phyloP scores from a whole-genome alignment of 2,888 invertebrate species.

The Chymomyza caudatula region DNA sequence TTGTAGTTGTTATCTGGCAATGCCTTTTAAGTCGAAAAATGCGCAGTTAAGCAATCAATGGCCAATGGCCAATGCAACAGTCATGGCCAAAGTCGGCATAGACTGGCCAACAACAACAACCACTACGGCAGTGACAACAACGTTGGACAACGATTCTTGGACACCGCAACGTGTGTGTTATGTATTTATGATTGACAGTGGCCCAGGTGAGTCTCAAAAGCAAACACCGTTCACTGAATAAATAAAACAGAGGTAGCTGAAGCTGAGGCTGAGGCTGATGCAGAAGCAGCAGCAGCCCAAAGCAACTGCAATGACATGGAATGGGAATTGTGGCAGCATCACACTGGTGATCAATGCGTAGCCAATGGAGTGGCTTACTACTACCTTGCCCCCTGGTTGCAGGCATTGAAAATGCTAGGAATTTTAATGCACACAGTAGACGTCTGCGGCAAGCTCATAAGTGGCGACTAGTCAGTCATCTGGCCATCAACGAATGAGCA shows the following conservation, averaged over 20 bases:
- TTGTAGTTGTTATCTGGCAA: slow-evolving; percentile 69
- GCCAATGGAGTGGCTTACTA: not conserved
- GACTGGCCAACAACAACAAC: not conserved
- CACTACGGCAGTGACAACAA: not conserved
- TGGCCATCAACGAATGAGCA: slow-evolving; percentile 48
- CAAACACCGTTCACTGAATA: slow-evolving; percentile 67
- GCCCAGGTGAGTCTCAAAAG: slow-evolving; percentile 14
- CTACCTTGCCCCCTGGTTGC: not conserved
- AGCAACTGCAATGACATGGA: not conserved
- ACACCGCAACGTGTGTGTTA: slow-evolving; percentile 59
- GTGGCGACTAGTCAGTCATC: slow-evolving; percentile 17
- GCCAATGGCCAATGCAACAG: slow-evolving; percentile 19
- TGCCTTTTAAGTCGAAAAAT: slow-evolving; percentile 65
- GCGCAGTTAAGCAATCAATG: slow-evolving; percentile 54
- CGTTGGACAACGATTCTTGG: not conserved
- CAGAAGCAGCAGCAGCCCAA: not conserved
- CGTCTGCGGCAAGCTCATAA: slow-evolving; percentile 22
- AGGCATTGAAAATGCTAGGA: slow-evolving; percentile 47
- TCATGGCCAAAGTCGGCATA: slow-evolving; percentile 20
- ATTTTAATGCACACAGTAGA: slow-evolving; percentile 70
- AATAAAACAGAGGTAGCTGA: slow-evolving; percentile 44
- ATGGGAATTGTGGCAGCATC: not conserved
- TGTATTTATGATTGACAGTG: slow-evolving; percentile 67
- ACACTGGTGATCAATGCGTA: not conserved
- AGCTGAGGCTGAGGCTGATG: slow-evolving; percentile 22